Base-by-base conservation (phyloP, 2,797 vertebrate species). In the Pangasius mekongensis region DNA sequence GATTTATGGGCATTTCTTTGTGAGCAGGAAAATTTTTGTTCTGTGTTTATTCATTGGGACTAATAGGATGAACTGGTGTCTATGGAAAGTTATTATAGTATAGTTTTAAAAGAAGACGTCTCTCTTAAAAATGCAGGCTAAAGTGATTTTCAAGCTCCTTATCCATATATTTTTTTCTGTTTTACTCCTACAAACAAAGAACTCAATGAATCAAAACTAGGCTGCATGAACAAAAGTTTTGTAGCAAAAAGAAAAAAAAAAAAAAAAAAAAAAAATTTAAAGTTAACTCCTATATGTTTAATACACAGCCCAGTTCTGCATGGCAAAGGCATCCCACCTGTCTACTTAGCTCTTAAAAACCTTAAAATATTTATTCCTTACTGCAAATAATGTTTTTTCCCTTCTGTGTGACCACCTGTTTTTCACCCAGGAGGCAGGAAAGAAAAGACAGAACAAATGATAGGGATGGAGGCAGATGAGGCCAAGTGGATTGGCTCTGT, bases 21-120 rank as follows among this genome's bases (percentile, higher is more conserved):
- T 89, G 74, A 89, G 85, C 82, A 71, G 87, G 64, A 64, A 30
- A 5, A 81, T 83, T 90, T 89, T 89, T 90, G 89, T 88, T 89
- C 80, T 74, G 73, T 87, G 89, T 92, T 89, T 92, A 91, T 91
- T 90, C 91, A 92, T 92, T 86, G 89, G 86, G 78, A 88, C 89
- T 89, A 89, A 90, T 89, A 85, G 87, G 87, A 82, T 91, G 84
- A 92, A 89, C 90, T 88, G n/a, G 69, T 47, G 83, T 89, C 86
- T 64, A 78, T 54, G 36, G 66, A 80, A 22, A 83, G 30, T 73
- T 80, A 76, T 56, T 24, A 47, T n/a, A 30, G 62, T 33, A 89
- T 85, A 49, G 84, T 60, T 88, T 88, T 85, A 88, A 89, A 91
- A 85, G 77, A 85, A 9, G 74, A 14, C 66, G 36, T 82, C 85